phyloP scores from a whole-genome alignment of 2,797 vertebrate genomes.

The Darevskia mixta region DNA sequence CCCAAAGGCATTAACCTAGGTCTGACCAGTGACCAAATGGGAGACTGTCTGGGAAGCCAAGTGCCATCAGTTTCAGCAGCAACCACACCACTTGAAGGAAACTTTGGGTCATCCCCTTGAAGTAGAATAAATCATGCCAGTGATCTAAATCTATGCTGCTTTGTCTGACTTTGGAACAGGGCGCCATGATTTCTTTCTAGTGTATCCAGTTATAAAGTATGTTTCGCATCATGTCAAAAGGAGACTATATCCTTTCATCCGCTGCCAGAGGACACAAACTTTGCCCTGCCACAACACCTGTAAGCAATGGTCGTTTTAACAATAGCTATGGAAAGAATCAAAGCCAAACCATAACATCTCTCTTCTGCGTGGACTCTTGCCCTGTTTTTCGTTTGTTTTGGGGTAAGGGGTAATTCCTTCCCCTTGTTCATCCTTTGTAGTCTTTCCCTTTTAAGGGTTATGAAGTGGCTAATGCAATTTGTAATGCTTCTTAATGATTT shows the following conservation, averaged over 20 bases:
- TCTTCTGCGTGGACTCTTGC: background rate
- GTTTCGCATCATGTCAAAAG: background rate
- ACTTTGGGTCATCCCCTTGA: background rate
- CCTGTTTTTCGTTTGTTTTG: background rate
- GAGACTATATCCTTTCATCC: conserved; percentile 2
- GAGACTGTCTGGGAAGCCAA: background rate
- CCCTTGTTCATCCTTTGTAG: too few relatives aligned
- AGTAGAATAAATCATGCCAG: background rate
- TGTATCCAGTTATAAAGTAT: background rate
- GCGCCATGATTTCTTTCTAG: background rate
- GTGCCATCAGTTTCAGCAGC: background rate
- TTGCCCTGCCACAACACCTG: background rate
- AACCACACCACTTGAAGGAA: background rate
- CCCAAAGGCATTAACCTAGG: too few relatives aligned
- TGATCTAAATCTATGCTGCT: background rate
- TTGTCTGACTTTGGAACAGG: background rate
- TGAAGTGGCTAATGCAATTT: background rate
- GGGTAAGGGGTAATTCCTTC: background rate
- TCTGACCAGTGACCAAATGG: too few relatives aligned
- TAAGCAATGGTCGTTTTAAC: background rate
- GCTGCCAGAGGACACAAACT: background rate
- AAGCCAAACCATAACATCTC: background rate
- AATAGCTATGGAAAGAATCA: background rate
- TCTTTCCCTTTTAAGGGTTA: background rate
- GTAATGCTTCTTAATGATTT: background rate